phyloP scores from a whole-genome alignment of 2,113 vertebrate species.

The Lanius ludovicianus region DNA sequence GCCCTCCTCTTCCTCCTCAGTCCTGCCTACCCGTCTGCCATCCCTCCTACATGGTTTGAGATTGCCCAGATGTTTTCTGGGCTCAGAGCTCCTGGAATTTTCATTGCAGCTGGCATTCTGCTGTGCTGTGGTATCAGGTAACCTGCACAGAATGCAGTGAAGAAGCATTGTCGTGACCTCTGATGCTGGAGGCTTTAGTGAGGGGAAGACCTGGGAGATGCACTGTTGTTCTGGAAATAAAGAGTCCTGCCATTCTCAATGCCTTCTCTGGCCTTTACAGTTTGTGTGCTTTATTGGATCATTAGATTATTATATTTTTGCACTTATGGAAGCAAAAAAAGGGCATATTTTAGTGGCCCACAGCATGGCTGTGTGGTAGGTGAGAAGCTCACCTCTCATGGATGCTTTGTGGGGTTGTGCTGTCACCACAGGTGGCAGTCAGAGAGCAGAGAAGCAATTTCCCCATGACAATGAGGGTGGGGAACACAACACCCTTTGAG shows the following conservation, averaged over 20 bases:
- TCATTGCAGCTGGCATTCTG: not conserved
- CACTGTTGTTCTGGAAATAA: not conserved
- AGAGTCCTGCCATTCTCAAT: not conserved
- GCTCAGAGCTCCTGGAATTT: not conserved
- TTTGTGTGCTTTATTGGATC: not conserved
- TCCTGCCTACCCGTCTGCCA: not conserved
- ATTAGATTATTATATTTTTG: not conserved
- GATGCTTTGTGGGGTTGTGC: not conserved
- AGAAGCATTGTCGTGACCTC: not conserved
- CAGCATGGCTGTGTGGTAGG: not conserved
- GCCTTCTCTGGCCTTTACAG: not conserved
- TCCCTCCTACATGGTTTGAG: not conserved
- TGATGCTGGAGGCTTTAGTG: not conserved
- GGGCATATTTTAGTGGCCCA: not conserved
- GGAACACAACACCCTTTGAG: not conserved
- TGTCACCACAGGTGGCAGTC: not conserved
- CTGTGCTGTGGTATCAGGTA: not conserved
- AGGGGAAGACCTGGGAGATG: not conserved
- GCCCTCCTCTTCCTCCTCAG: rapidly evolving
- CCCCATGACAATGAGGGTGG: not conserved
- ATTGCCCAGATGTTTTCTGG: not conserved
- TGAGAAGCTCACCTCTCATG: not conserved
- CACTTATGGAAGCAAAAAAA: not conserved
- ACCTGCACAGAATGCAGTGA: not conserved
- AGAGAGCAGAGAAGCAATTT: not conserved